Percentiles rank a stretch among this genome's conserved stretches.
These are phyloP conservation scores for Meiosimyza decipiens DNA, from an alignment of 2,888 invertebrate species.

Conservation along the genomic window DNA sequence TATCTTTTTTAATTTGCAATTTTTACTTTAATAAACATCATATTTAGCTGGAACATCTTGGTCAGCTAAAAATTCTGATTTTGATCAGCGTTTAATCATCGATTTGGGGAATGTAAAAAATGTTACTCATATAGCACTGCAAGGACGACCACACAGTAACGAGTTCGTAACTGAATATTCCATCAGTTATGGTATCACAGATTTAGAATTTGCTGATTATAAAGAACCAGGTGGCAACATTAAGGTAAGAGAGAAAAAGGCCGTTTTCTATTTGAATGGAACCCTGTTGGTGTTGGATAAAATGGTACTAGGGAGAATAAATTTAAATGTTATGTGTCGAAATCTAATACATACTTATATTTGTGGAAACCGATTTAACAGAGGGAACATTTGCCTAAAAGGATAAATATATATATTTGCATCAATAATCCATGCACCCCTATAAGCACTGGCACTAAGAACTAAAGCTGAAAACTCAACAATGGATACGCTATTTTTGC, in stretches of 20 bases:
- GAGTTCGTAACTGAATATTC: slow-evolving; percentile 95
- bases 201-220: slow-evolving; percentile 88
- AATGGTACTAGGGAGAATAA: neutral
- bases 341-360: neutral
- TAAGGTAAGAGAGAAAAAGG: slow-evolving; percentile 75
- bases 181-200: slow-evolving; percentile 92
- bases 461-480: no score
- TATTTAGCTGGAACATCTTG: slow-evolving; percentile 87
- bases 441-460: no score
- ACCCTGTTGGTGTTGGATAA: slow-evolving; percentile 13
- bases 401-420: neutral
- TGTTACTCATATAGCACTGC: slow-evolving; percentile 88
- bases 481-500: no score
- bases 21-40: neutral
- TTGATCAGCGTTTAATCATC: slow-evolving; percentile 90
- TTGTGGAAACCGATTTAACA: neutral
- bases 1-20: neutral
- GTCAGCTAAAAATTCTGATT: slow-evolving; percentile 91
- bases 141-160: slow-evolving; percentile 88
- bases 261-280: slow-evolving; percentile 4
- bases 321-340: no score
- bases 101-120: slow-evolving; percentile 90
- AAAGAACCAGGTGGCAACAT: slow-evolving; percentile 90
- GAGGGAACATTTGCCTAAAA: neutral
- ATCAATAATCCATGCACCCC: neutral